Evolutionary conservation across 2,113 vertebrate genomes (phyloP).

Genomic region (Triplophysa rosa): DNA sequence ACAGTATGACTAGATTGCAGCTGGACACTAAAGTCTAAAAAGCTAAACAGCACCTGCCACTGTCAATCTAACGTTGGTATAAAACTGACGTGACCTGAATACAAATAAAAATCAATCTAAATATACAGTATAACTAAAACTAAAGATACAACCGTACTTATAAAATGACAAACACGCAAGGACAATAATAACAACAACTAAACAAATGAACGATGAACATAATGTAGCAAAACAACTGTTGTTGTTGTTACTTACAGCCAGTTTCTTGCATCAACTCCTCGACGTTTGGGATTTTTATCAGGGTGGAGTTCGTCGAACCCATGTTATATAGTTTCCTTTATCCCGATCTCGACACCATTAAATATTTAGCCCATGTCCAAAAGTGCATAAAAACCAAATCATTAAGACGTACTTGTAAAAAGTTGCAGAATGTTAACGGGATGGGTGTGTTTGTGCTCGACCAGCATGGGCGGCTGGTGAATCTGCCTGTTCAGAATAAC

Average conservation of each 20-base stretch:
- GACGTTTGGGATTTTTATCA: slow-evolving; percentile 56
- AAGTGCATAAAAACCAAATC: background rate
- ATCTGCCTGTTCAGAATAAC: background rate
- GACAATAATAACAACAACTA: background rate
- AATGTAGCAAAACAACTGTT: too few species aligned
- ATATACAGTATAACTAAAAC: too few species aligned
- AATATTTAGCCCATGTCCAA: background rate
- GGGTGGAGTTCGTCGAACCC: slow-evolving; percentile 62
- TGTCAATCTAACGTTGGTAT: slow-evolving; percentile 19
- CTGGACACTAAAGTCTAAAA: background rate
- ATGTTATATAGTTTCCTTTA: slow-evolving; percentile 50
- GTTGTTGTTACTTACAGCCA: slow-evolving; percentile 64
- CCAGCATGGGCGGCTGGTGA: background rate
- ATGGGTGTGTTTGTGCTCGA: background rate
- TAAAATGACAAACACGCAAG: background rate
- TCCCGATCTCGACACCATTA: background rate
- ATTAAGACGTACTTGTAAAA: background rate
- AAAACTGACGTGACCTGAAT: background rate
- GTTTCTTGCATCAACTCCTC: slow-evolving; percentile 66
- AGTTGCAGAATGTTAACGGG: background rate
- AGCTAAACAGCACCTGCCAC: slow-evolving; percentile 20
- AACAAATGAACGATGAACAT: background rate
- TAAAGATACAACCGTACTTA: background rate
- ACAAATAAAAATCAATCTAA: background rate
- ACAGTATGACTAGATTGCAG: too few species aligned